Conservation (phyloP, 2,797 vertebrate species). For the Malacoraja senta region DNA sequence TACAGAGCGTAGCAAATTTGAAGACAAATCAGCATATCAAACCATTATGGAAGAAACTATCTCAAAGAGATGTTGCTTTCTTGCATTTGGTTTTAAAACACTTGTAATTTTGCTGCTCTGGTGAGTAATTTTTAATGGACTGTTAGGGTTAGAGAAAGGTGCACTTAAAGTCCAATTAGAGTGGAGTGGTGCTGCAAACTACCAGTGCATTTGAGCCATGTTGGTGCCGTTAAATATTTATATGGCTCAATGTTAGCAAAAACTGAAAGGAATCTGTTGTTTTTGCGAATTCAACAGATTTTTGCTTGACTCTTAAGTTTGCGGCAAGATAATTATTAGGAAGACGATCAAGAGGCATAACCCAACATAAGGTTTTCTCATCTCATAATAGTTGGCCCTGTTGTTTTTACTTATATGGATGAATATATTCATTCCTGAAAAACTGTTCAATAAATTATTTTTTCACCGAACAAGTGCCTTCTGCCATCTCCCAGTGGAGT, state of each 20-base stretch:
- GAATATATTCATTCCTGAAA: not conserved
- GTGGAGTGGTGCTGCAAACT: not conserved
- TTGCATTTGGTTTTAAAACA: not conserved
- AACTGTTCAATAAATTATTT: not conserved
- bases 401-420: too few species aligned
- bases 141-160: not conserved
- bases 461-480: too few species aligned
- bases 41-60: not conserved
- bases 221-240: not conserved
- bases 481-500: not conserved
- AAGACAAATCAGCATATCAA: not conserved
- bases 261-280: not conserved
- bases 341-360: not conserved
- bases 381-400: not conserved
- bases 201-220: not conserved
- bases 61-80: not conserved
- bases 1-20: not conserved
- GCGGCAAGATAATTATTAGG: not conserved
- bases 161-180: not conserved
- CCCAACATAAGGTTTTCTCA: not conserved
- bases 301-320: not conserved
- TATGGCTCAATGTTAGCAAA: not conserved
- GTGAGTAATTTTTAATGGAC: not conserved
- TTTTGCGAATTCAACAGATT: not conserved
- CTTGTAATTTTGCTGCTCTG: not conserved